Base-by-base conservation (phyloP, 2,797 vertebrate genomes). In the Sarcophilus harrisii region DNA sequence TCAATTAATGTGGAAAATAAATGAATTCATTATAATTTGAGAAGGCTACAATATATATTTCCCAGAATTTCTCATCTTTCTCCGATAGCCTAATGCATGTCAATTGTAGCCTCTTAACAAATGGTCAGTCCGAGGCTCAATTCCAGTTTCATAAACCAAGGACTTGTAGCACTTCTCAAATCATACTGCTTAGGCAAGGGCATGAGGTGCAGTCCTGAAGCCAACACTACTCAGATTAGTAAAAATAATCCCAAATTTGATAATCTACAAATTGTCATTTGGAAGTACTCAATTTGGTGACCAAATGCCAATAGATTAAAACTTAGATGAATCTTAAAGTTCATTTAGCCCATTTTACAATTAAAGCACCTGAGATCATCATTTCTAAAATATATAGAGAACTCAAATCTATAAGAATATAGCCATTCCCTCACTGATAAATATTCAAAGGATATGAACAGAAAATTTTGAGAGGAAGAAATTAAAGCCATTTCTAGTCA, bases 21-120 rank as follows among this genome's bases (percentile, higher is more conserved):
- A 57, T 92, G 92, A 91, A 62, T 29, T 92, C 90, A 60, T 95
- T 29, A 58, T 81, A 91, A 93, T 91, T 30, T 4, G 4, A 16
- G 91, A 96, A 96, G 92, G 1, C 24, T 18, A 95, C 14, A 93
- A 21, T 59, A 92, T 93, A 55, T 91, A 57, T 3, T 62, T 30
- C 9, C 28, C 18, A 62, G 2, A 0, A 2, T 3, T 90, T 90
- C 73, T 28, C 24, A 5, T 16, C 13, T 60, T 93, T 0, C 24
- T 92, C 52, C 60, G 27, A 55, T 94, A 55, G 32, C 38, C 91
- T 91, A 49, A 92, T 95, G 24, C 21, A 27, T 45, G 73, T 92
- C 93, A 93, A 38, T 13, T 30, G 38, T 93, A 32, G 27, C 12
- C 81, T 92, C 73, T 32, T n/a, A 58, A 87, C 66, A 55, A 93